phyloP scores from a whole-genome alignment of 2,113 vertebrate genomes.

The Sinosuthora webbiana region DNA sequence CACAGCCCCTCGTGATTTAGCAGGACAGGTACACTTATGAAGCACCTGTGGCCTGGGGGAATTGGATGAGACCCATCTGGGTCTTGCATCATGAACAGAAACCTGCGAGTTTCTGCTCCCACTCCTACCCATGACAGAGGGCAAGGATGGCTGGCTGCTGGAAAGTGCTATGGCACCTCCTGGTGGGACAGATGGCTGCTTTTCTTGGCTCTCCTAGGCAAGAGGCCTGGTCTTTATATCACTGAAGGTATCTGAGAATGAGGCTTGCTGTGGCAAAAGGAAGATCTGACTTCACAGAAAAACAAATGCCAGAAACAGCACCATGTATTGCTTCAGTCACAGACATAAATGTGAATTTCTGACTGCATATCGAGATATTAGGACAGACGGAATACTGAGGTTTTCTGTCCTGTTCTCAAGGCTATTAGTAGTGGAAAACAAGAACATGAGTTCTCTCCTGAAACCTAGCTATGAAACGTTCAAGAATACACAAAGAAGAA shows the following conservation, averaged over 20 bases:
- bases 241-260: background rate
- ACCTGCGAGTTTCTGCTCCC: fast-evolving
- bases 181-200: fast-evolving
- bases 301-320: background rate
- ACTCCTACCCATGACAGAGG: background rate
- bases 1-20: background rate
- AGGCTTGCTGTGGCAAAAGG: background rate
- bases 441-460: background rate
- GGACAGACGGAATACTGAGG: background rate
- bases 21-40: background rate
- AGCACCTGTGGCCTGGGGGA: background rate
- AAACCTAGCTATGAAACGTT: background rate
- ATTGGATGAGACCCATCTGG: background rate
- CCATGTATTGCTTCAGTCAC: fast-evolving
- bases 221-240: background rate
- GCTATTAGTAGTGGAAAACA: background rate
- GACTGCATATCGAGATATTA: background rate
- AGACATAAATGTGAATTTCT: background rate
- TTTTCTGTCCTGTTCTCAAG: background rate
- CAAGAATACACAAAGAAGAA: background rate
- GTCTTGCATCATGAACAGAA: background rate
- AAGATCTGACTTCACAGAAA: background rate
- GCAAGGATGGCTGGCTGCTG: background rate
- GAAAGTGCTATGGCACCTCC: background rate
- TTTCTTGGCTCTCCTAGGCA: background rate